Percentiles rank a stretch among this genome's conserved stretches.
Evolutionary conservation across 2,797 vertebrate species (phyloP).

Genomic region (Acanthurus tractus): DNA sequence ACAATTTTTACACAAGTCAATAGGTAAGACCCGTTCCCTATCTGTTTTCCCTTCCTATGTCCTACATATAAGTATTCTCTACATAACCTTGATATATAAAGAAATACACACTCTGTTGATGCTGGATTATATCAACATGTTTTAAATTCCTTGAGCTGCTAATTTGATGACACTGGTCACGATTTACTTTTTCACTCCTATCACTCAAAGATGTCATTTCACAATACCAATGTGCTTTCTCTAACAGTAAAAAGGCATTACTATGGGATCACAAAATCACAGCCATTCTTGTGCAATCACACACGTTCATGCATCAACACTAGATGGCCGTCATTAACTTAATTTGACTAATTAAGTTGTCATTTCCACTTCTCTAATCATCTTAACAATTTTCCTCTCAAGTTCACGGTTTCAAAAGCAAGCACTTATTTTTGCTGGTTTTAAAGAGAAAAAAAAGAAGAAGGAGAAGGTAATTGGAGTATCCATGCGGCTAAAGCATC

Average conservation of each 20-base stretch:
- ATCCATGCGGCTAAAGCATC: slow-evolving; percentile 42
- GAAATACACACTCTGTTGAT: slow-evolving; percentile 1
- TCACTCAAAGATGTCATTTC: not conserved
- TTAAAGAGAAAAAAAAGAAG: not conserved
- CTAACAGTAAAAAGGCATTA: not conserved
- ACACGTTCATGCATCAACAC: not conserved
- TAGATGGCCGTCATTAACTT: not conserved
- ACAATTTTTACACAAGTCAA: too few relatives aligned
- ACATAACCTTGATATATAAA: not conserved
- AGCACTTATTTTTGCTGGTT: slow-evolving; percentile 7
- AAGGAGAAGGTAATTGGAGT: slow-evolving; percentile 17
- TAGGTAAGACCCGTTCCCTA: too few relatives aligned
- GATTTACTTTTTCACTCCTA: slow-evolving; percentile 7
- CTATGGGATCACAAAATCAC: not conserved
- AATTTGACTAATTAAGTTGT: slow-evolving; percentile 1
- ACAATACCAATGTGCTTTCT: not conserved
- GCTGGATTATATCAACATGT: not conserved
- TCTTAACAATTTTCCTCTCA: not conserved
- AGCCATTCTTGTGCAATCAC: slow-evolving; percentile 7
- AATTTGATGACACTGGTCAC: slow-evolving; percentile 17
- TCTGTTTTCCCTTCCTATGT: too few relatives aligned
- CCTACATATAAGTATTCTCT: not conserved
- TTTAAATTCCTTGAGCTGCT: slow-evolving; percentile 2
- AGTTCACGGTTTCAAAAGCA: not conserved
- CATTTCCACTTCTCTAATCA: slow-evolving; percentile 6